A percentile compares a stretch with the other conserved stretches of the same genome.
Evolutionary conservation across 2,113 vertebrate species (phyloP).

Genomic region (Oenanthe oenanthe): DNA sequence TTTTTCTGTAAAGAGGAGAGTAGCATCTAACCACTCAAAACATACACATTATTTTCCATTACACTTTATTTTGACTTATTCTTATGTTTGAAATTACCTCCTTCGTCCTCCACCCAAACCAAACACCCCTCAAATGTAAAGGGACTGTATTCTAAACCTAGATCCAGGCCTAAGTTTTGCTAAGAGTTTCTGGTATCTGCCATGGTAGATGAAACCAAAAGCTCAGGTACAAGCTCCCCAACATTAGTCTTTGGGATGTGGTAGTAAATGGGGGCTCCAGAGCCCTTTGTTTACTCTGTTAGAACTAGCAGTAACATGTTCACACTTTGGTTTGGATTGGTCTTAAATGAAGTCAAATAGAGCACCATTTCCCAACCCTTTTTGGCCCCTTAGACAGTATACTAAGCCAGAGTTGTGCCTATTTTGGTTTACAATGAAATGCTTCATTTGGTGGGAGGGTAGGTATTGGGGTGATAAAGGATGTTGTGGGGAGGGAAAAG

Average conservation of each 20-base stretch:
- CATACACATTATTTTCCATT: background rate
- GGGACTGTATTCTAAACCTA: background rate
- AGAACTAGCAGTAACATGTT: background rate
- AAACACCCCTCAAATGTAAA: background rate
- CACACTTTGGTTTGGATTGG: background rate
- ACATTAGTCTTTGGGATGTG: background rate
- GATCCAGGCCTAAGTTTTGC: background rate
- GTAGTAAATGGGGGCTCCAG: background rate
- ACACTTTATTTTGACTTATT: background rate
- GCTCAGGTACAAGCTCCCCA: background rate
- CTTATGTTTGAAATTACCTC: background rate
- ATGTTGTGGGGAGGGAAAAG: background rate
- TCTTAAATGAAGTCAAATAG: background rate
- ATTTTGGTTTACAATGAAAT: background rate
- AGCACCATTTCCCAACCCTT: background rate
- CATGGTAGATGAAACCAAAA: background rate
- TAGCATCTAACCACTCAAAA: background rate
- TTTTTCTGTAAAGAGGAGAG: background rate
- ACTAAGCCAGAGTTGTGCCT: background rate
- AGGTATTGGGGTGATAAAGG: background rate
- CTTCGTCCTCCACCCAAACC: background rate
- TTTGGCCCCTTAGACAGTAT: background rate
- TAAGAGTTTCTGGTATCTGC: background rate
- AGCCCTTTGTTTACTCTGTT: background rate
- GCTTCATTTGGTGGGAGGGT: background rate